Conservation (phyloP, 2,113 vertebrate species). For the Eulemur macaco region DNA sequence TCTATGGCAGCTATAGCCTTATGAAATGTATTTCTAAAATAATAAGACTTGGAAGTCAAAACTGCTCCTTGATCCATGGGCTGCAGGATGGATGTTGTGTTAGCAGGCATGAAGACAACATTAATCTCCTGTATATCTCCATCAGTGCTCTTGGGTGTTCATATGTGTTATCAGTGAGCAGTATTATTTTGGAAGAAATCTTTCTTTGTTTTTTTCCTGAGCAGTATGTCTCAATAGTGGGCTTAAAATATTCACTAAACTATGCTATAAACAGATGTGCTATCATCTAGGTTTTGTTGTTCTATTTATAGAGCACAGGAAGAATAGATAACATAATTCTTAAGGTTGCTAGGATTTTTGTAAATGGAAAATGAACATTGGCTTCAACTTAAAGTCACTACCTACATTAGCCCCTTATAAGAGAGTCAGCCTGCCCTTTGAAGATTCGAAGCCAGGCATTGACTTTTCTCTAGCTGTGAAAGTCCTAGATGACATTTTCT, state of each 20-base stretch:
- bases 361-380: not conserved
- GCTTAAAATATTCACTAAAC: not conserved
- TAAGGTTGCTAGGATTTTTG: not conserved
- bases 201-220: not conserved
- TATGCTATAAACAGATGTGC: not conserved
- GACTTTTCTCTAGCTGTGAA: not conserved
- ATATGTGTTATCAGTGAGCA: not conserved
- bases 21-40: not conserved
- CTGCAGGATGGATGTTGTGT: not conserved
- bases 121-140: not conserved
- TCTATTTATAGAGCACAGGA: not conserved
- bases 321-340: not conserved
- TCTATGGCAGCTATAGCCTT: not conserved
- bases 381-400: not conserved
- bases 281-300: not conserved
- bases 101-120: not conserved
- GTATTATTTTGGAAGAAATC: not conserved
- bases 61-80: not conserved
- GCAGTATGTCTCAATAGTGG: not conserved
- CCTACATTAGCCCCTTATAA: not conserved
- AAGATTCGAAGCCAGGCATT: not conserved
- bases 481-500: not conserved
- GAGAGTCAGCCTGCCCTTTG: not conserved
- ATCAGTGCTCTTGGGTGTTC: not conserved
- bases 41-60: not conserved